Evolutionary conservation across 1,140 invertebrate genomes (phyloP), one percentile per base, ranked within the genome.

Genomic region (Diabrotica virgifera): DNA sequence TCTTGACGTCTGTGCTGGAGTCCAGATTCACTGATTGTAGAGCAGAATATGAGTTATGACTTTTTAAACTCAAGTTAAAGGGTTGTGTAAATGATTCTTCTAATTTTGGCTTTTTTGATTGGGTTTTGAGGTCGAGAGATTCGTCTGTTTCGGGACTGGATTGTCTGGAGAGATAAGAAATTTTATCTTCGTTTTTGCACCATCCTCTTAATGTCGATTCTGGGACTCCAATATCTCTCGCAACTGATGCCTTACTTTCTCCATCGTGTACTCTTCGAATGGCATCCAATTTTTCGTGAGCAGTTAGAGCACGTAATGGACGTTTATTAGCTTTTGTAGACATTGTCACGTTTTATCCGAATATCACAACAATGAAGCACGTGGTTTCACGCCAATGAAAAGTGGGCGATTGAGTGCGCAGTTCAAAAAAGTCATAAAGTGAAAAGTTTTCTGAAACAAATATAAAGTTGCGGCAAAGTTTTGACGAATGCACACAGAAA

Each of bases 161-260:
- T 63, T 87, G 85, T 9, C 85, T 81, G 0, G 87, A 87, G 82
- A 90, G 87, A 55, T 86, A 87, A 1, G 87, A 83, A 1, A 92
- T 83, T 72, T 92, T 92, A 64, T 89, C 85, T 72, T 91, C 89
- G 68, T 90, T 90, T 74, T 93, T 93, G 79, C 90, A 93, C 91
- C 91, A 93, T 13, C 91, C 90, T 0, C 91, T 82, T 1, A 93
- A 78, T 0, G 90, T 93, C 0, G 90, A 92, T 76, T 93, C 91
- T 0, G 91, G 90, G 0, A 93, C 90, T 0, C 90, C 90, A 72
- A 92, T 90, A 67, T 92, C 89, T 0, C 90, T 79, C 0, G 90
- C 90, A 0, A 93, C 90, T 0, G 90, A 90, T 0, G 91, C 90
- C 70, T 93, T 92, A 9, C 88, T 90, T 74, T 92, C 90, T 40